These are phyloP conservation scores for Stichopus horrens DNA, from an alignment of 53 echinoderm and acorn worm species.

Conservation along the genomic window DNA sequence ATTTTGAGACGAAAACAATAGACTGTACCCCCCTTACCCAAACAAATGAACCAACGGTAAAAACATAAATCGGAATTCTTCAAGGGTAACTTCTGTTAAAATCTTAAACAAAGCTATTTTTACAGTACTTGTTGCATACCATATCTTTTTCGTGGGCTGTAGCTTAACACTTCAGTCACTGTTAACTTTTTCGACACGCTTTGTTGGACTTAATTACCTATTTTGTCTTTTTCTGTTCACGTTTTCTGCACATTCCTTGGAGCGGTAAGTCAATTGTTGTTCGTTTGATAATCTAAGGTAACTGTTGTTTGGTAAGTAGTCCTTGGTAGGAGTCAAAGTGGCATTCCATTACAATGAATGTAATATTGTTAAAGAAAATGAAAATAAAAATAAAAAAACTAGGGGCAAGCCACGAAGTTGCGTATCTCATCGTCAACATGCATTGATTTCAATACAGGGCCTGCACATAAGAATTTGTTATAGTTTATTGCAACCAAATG, in stretches of 20 bases:
- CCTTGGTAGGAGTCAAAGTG: constrained; percentile 1
- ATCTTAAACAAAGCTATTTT: not conserved
- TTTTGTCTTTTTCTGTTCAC: not conserved
- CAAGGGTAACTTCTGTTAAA: too few species aligned
- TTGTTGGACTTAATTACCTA: not conserved
- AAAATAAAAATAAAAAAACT: too few species aligned
- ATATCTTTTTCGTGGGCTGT: not conserved
- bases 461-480: too few species aligned
- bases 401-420: too few species aligned
- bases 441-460: too few species aligned
- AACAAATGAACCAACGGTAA: not conserved
- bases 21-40: not conserved
- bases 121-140: not conserved
- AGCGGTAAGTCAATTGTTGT: too few species aligned
- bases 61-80: too few species aligned
- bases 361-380: too few species aligned
- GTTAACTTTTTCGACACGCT: not conserved
- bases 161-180: not conserved
- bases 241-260: not conserved
- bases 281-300: not conserved
- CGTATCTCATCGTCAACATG: too few species aligned
- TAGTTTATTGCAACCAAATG: too few species aligned
- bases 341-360: not conserved
- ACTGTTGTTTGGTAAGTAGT: not conserved
- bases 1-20: not conserved